Conservation (phyloP, 1,140 invertebrate species). For the Temnothorax curvispinosus region DNA sequence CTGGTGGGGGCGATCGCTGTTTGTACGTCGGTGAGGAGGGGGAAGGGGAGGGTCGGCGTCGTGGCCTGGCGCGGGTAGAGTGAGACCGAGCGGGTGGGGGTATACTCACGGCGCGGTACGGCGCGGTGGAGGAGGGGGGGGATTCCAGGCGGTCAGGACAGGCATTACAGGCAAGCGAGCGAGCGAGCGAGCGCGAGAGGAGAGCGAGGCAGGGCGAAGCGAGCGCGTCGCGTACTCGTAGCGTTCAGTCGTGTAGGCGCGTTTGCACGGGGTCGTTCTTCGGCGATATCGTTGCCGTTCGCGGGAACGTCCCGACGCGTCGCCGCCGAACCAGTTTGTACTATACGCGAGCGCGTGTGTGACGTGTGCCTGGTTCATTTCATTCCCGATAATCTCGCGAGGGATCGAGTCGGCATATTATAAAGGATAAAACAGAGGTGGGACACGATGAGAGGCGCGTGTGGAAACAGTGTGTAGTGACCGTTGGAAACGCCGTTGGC, state of each 20-base stretch:
- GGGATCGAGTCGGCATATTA: too few species aligned
- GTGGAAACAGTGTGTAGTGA: conserved; percentile 58
- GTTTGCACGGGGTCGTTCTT: conserved; percentile 71
- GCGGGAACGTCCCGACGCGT: neutral
- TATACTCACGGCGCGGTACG: conserved; percentile 15
- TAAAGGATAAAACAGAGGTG: neutral
- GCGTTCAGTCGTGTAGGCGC: conserved; percentile 75
- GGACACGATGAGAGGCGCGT: conserved; percentile 57
- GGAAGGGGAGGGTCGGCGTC: conserved; percentile 43
- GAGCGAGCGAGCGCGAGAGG: neutral
- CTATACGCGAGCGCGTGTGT: conserved; percentile 28
- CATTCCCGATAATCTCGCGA: neutral
- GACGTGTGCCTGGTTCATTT: conserved; percentile 31
- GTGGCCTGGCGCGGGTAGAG: conserved; percentile 45
- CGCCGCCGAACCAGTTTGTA: too few species aligned
- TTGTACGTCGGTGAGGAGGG: conserved; percentile 64
- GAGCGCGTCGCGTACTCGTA: conserved; percentile 65
- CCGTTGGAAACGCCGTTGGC: neutral
- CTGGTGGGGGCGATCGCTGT: conserved; percentile 68
- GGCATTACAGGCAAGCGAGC: neutral
- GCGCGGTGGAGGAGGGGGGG: conserved; percentile 6
- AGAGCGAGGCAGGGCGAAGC: conserved; percentile 53
- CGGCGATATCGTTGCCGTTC: neutral
- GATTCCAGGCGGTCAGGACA: neutral
- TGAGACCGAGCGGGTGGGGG: conserved; percentile 19